Percentiles rank a stretch among this genome's conserved stretches.
phyloP scores from a whole-genome alignment of 1,140 invertebrate genomes.

The Stenopsyche tienmushanensis region DNA sequence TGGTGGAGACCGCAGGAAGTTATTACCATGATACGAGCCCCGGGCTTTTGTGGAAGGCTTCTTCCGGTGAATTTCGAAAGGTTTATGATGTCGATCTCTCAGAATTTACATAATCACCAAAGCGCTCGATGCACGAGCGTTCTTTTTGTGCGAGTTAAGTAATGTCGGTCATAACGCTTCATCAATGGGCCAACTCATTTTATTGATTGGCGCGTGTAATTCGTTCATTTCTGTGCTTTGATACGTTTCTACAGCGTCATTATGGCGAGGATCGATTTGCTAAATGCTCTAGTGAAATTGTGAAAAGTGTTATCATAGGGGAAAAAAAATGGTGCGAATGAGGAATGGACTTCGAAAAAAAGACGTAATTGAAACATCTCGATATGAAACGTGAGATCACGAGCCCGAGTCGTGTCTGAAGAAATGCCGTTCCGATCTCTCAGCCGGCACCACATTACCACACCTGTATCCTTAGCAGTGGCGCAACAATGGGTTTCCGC shows the following conservation, averaged over 20 bases:
- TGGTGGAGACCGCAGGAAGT: too few species aligned
- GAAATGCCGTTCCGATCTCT: not conserved
- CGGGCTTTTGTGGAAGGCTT: too few species aligned
- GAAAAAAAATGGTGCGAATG: not conserved
- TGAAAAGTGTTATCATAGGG: too few species aligned
- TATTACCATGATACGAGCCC: too few species aligned
- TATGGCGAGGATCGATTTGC: too few species aligned
- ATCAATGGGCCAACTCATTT: not conserved
- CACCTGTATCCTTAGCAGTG: not conserved
- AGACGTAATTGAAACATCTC: not conserved
- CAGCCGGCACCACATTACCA: not conserved
- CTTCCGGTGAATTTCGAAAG: too few species aligned
- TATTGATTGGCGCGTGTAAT: not conserved
- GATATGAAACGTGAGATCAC: not conserved
- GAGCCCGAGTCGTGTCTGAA: not conserved
- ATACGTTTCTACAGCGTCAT: not conserved
- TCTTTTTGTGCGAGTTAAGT: too few species aligned
- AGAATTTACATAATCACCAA: too few species aligned
- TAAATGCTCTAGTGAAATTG: too few species aligned
- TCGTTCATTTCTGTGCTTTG: not conserved
- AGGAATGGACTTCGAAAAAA: not conserved
- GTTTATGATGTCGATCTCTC: too few species aligned
- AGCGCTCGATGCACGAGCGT: too few species aligned
- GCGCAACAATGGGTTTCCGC: not conserved
- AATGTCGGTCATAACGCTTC: too few species aligned